Base-by-base conservation (phyloP, 2,888 invertebrate genomes). In the Scaptomyza cyrtandrae region DNA sequence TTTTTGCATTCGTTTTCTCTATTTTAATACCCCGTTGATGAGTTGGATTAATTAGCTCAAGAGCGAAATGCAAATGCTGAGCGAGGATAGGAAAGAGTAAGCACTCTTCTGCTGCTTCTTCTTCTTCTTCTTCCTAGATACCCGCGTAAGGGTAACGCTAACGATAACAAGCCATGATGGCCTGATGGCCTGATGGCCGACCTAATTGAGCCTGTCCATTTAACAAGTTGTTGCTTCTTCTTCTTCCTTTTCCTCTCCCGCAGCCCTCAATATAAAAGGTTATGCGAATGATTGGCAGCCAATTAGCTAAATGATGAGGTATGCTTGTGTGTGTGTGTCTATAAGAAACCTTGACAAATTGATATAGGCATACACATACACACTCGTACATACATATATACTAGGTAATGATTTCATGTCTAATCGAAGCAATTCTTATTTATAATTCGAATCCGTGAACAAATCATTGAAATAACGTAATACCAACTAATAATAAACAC, bases 131-230 rank as follows among this genome's bases (percentile, higher is more conserved):
- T 35, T 0, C 57, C 33, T 56, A 57, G 58, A 44, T 59, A 59
- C 27, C 16, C 43, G 53, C n/a, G 33, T 41, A 16, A 16, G 10
- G 24, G 43, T 14, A 19, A 54, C 16, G n/a, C 10, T 16, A 44
- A 45, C 44, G 53, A 33, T 43, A 65, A 37, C 43, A 48, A 43
- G 1, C 58, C 52, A 46, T 53, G 70, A 19, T 19, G 68, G 53
- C 49, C 71, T 70, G 70, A 19, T 19, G 68, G 53, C 49, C 71
- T 70, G 67, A 71, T 70, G 61, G 62, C 43, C 45, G 31, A 53
- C 68, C 54, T 68, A 68, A 68, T 68, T 70, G 68, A 61, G 71
- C 53, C 61, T 68, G 71, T 71, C 71, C 71, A 68, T 70, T 68
- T 71, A 61, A 71, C 61, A 68, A 71, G 62, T 68, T 53, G 37